Conservation (phyloP, 2,888 invertebrate species). For the Nowickia ferox region DNA sequence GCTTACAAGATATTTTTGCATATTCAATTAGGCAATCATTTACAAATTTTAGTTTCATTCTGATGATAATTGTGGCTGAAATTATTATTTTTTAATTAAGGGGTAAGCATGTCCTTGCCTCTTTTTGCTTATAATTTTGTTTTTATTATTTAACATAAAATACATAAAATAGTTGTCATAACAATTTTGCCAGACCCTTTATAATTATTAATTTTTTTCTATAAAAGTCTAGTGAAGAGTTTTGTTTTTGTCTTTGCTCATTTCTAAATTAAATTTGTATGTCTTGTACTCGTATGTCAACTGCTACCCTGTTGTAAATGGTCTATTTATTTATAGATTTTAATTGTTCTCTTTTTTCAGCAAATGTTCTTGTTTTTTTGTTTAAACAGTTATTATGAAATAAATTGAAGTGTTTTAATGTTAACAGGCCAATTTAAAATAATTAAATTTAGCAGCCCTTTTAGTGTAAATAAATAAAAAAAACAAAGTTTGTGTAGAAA, state of each 20-base stretch:
- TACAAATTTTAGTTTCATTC: too few relatives aligned
- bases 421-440: conserved; percentile 51
- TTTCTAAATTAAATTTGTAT: neutral
- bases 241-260: neutral
- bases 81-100: too few relatives aligned
- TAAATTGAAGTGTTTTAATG: conserved; percentile 36
- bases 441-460: conserved; percentile 48
- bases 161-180: too few relatives aligned
- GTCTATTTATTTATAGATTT: neutral
- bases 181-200: too few relatives aligned
- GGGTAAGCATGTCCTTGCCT: too few relatives aligned
- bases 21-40: too few relatives aligned
- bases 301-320: neutral
- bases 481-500: neutral
- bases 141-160: too few relatives aligned
- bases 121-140: too few relatives aligned
- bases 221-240: neutral
- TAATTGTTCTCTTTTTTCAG: neutral
- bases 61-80: too few relatives aligned
- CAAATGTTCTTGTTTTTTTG: neutral
- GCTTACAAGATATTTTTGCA: too few relatives aligned
- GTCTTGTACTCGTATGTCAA: neutral
- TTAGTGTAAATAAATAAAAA: conserved; percentile 7
- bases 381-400: conserved; percentile 14
- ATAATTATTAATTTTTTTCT: neutral